Base-by-base conservation (phyloP, 2,113 vertebrate species). In the Salvelinus alpinus region DNA sequence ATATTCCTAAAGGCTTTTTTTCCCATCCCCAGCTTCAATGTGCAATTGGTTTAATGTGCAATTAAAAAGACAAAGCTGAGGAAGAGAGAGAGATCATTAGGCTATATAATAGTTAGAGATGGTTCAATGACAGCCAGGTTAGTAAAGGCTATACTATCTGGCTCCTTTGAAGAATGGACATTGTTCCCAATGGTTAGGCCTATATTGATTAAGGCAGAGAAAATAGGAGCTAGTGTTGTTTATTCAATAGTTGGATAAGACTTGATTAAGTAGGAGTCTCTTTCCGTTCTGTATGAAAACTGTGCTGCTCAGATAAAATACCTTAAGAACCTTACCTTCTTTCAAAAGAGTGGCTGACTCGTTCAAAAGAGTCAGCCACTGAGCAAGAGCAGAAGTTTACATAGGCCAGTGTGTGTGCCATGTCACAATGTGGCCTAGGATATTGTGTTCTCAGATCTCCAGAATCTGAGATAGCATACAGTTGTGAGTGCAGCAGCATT, bases 1-100 rank as follows among this genome's bases (percentile, higher is more conserved):
- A 86, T 62, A 77, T 67, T 72, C 70, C 69, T 16, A 77, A 64
- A 66, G 51, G 44, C 12, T 29, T 65, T 22, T 66, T 69, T 67
- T 44, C 5, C 9, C n/a, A 22, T 47, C 67, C 54, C 27, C 54
- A 69, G 75, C 27, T 48, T 70, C 5, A 59, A 34, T 34, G 5
- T 6, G 31, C 31, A 74, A 51, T 51, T 57, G 70, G 64, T 79
- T 79, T 75, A 71, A 59, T 24, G n/a, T 22, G 60, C 72, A 57
- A 79, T 77, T 77, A 79, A 76, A 70, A 34, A 2, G 9, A 34
- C 34, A 34, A 34, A 34, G 34, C 34, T 34, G 34, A 34, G 34
- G 34, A 34, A 34, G 34, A 34, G 34, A 29, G 29, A 34, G 34
- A 34, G 6, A 44, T 44, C 38, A 44, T 44, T 44, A 44, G 38